Evolutionary conservation across 2,113 vertebrate species (phyloP), one percentile per base, ranked within the genome.

Genomic region (Ochotona princeps): DNA sequence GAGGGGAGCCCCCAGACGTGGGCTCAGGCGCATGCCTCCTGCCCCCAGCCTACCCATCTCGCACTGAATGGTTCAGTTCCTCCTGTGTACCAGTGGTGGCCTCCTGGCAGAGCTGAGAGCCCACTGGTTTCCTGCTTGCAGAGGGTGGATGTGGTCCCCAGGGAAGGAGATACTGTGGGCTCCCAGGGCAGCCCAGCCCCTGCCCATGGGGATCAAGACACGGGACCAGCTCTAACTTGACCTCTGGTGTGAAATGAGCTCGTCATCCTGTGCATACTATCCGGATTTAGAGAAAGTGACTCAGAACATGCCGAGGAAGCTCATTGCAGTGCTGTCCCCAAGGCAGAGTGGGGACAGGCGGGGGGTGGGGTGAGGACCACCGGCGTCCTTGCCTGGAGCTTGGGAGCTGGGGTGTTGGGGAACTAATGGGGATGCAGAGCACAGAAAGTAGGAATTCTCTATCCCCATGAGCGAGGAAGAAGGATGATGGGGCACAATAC

Each of bases 151-250:
- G 6, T 44, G 38, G 38, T 44, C 38, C 44, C 67, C 44, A 72
- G 63, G 32, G 91, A 57, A 69, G 69, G 54, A 57, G 30, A 14
- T 4, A 25, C 23, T 30, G 1, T 3, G 3, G 28, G 70, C 65
- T 14, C 49, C 57, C 23, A 9, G 66, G 47, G 1, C 0, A 0
- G 44, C 32, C 15, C 23, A 18, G 28, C 26, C 21, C 7, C 0
- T n/a, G 30, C n/a, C 23, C 35, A 13, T 20, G 61, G 70, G 4
- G 17, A 51, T 54, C 57, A 15, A 2, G 0, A 38, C 28, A 81
- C 12, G 67, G 18, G 18, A 61, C 66, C 11, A 18, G n/a, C 65
- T 72, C 6, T 73, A 47, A 25, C 60, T 38, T 51, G 63, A 85
- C 38, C 3, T 3, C 79, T 78, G 66, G 35, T 75, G 23, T 47